phyloP scores from a whole-genome alignment of 2,113 vertebrate genomes.

The Perccottus glenii region DNA sequence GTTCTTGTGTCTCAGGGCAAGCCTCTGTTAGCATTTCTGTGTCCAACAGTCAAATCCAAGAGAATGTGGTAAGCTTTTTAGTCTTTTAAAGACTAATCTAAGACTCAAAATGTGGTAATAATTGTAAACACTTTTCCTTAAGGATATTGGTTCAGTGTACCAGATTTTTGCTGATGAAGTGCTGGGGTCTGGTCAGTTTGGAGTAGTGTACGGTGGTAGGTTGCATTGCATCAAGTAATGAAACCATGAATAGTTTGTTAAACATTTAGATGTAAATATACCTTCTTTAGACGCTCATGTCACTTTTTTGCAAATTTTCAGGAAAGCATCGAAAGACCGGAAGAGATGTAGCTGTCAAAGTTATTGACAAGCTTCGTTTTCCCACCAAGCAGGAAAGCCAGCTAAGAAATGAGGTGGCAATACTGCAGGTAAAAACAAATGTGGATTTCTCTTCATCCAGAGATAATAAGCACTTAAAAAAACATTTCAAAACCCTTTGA shows the following conservation, averaged over 20 bases:
- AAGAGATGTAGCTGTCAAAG: slow-evolving; percentile 79
- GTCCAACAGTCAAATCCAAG: slow-evolving; percentile 90
- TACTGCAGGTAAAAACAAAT: slow-evolving; percentile 77
- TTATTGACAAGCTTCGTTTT: slow-evolving; percentile 85
- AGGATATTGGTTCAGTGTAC: slow-evolving; percentile 91
- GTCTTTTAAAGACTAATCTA: neutral
- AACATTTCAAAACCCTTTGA: too few relatives aligned
- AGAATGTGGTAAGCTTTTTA: slow-evolving; percentile 85
- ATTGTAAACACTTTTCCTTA: slow-evolving; percentile 25
- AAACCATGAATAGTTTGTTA: too few relatives aligned
- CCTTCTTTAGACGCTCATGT: neutral
- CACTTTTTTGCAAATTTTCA: slow-evolving; percentile 28
- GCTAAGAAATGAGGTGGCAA: slow-evolving; percentile 84
- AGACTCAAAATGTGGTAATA: neutral
- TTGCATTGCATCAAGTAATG: neutral
- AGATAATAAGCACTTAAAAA: too few relatives aligned
- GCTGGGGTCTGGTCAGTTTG: slow-evolving; percentile 90
- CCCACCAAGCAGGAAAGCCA: slow-evolving; percentile 86
- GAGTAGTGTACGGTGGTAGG: slow-evolving; percentile 91
- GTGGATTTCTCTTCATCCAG: neutral
- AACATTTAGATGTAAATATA: neutral
- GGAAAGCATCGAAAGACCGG: slow-evolving; percentile 79
- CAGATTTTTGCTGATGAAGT: slow-evolving; percentile 94
- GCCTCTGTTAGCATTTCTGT: slow-evolving; percentile 90
- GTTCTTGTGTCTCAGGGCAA: slow-evolving; percentile 77